Base-by-base conservation (phyloP, 2,888 invertebrate genomes). In the Ochropacha duplaris region DNA sequence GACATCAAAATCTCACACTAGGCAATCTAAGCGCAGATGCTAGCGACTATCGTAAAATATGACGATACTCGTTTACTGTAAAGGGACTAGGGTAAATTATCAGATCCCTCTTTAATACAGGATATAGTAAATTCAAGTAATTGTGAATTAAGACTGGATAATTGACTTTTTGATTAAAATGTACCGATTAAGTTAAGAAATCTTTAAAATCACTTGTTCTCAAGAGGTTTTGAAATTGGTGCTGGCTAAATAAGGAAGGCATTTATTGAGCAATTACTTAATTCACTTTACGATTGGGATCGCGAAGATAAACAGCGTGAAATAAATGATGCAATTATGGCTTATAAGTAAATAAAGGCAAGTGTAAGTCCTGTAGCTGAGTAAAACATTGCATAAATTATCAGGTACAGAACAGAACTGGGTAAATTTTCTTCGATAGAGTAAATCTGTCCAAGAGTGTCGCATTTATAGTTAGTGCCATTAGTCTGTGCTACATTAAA, bases 261-360 rank as follows among this genome's bases (percentile, higher is more conserved):
- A 16, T 51, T 50, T 51, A 51, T 51, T 51, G 50, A 51, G 50
- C 50, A 51, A 51, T 51, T 51, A 51, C 50, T 51, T 51, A 51
- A 51, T 11, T 51, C 50, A 28, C 12, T 51, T 51, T 51, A 51
- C 50, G 50, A 28, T 51, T 28, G 28, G 50, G 50, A 51, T 51
- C 50, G 16, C 9, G 16, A 28, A 51, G 28, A 51, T 51, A 28
- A 51, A 51, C 50, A 51, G 50, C 26, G 50, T 51, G 50, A 51
- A 51, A 19, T 51, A 51, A 28, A 51, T 51, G 50, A 51, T 26
- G 50, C 50, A 51, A 51, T 51, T 51, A 51, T 28, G 9, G 26
- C 14, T 28, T 28, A 51, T 51, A 28, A 51, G 50, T 51, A 28
- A 51, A 51, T 26, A 51, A 51, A 51, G 28, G 16, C 16, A 51